phyloP scores from a whole-genome alignment of 2,113 vertebrate genomes.

The Chaetura pelagica region DNA sequence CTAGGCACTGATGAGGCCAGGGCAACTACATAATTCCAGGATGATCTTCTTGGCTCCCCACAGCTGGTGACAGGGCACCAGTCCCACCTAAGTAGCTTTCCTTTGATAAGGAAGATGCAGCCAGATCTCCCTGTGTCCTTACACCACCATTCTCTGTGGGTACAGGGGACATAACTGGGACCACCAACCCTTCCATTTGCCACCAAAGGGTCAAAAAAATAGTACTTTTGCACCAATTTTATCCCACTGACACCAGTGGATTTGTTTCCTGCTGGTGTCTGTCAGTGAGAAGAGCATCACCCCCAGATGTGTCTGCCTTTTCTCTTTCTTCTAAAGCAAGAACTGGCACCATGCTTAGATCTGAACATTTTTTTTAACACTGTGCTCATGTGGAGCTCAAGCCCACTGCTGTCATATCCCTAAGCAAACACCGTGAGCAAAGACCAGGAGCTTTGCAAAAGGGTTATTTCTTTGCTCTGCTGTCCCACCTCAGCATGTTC shows the following conservation, averaged over 20 bases:
- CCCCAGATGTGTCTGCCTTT: background rate
- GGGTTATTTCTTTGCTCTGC: background rate
- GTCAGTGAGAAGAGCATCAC: background rate
- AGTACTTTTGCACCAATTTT: background rate
- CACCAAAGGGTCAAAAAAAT: background rate
- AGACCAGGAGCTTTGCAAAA: background rate
- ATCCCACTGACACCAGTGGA: background rate
- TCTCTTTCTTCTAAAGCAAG: background rate
- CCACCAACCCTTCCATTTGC: background rate
- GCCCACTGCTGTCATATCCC: rapidly evolving
- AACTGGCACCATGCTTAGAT: background rate
- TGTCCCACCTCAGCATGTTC: background rate
- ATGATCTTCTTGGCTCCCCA: background rate
- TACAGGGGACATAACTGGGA: background rate
- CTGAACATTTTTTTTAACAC: background rate
- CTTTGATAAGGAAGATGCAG: background rate
- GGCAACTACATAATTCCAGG: background rate
- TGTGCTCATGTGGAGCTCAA: background rate
- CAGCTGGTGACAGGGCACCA: background rate
- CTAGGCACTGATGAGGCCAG: background rate
- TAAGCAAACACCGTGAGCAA: background rate
- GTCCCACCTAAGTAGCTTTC: background rate
- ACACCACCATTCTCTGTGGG: background rate
- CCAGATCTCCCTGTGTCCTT: background rate
- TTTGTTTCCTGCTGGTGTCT: background rate